These are phyloP conservation scores for Danio tinwini DNA, from an alignment of 2,797 vertebrate genomes.

Conservation along the genomic window DNA sequence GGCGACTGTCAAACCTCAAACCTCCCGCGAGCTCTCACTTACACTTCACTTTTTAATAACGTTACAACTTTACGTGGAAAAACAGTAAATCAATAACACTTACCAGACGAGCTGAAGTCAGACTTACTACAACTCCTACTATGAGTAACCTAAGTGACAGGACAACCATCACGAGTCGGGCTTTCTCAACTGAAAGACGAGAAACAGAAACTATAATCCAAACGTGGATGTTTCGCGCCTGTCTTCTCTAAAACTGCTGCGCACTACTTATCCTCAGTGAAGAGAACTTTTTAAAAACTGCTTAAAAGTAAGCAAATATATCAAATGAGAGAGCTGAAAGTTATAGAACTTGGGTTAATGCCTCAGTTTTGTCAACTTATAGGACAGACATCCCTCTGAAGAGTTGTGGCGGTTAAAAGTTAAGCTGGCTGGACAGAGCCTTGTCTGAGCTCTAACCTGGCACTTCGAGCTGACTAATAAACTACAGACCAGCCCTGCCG, in stretches of 20 bases:
- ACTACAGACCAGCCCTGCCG: conserved; percentile 74
- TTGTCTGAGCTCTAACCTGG: conserved; percentile 69
- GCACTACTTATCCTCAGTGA: conserved; percentile 38
- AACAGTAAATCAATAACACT: conserved; percentile 64
- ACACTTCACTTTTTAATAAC: background rate
- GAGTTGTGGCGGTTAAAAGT: conserved; percentile 36
- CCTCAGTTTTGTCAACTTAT: conserved; percentile 65
- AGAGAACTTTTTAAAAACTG: conserved; percentile 10
- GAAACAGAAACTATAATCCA: conserved; percentile 64
- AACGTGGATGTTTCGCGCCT: conserved; percentile 54
- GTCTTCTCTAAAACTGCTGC: conserved; percentile 47
- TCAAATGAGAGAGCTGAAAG: conserved; percentile 58
- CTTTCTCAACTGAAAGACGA: conserved; percentile 52
- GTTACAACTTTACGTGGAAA: conserved; percentile 21
- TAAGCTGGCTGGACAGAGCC: conserved; percentile 74
- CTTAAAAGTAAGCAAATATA: conserved; percentile 47
- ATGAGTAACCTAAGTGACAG: conserved; percentile 83
- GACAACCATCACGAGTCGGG: conserved; percentile 86
- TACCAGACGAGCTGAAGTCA: conserved; percentile 87
- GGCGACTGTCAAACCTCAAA: conserved; percentile 14
- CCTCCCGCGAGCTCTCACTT: conserved; percentile 6
- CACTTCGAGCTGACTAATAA: conserved; percentile 75
- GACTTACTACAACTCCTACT: conserved; percentile 74
- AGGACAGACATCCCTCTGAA: conserved; percentile 66
- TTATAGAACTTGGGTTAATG: conserved; percentile 71